Evolutionary conservation across 2,797 vertebrate genomes (phyloP), one percentile per base, ranked within the genome.

Genomic region (Natrix natrix): DNA sequence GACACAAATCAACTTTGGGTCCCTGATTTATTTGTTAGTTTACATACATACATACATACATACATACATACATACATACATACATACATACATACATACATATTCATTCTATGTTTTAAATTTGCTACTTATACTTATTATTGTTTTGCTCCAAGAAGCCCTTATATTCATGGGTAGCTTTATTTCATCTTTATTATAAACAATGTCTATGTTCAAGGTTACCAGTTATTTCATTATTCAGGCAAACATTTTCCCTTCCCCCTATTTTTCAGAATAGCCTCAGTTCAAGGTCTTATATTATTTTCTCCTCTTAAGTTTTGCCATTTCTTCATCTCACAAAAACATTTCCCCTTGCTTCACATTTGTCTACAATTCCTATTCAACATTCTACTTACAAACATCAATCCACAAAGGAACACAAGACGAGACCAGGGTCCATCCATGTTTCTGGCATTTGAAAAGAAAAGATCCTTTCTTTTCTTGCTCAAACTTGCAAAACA

Each of bases 211-310:
- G 95, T 96, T 98, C 98, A 98, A 98, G 98, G 98, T 98, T 94
- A 94, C 96, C 94, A 95, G 97, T 97, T 97, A 95, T 95, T 97
- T 97, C 96, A 96, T 97, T 98, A 97, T 98, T 97, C 97, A 95
- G 93, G 95, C 89, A 78, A 96, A 96, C 96, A 97, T 95, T 98
- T 96, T 97, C 95, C 96, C 1, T 59, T 55, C 20, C 6, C 69
- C 94, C 95, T 95, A 96, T 96, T 93, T 93, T 94, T 93, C 96
- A 94, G 43, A 95, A 97, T 96, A 97, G 94, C 92, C 95, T 97
- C 14, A 0, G 97, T 98, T 98, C 98, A 98, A 98, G 98, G 98
- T 97, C 96, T 97, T 69, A 0, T 95, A 97, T 97, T 97, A 97
- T 98, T 95, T 95, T 78, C 92, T 92, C 96, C 93, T 93, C 93